A percentile compares a stretch with the other conserved stretches of the same genome.
phyloP scores from a whole-genome alignment of 2,888 invertebrate genomes.

The Eupithecia insigniata region DNA sequence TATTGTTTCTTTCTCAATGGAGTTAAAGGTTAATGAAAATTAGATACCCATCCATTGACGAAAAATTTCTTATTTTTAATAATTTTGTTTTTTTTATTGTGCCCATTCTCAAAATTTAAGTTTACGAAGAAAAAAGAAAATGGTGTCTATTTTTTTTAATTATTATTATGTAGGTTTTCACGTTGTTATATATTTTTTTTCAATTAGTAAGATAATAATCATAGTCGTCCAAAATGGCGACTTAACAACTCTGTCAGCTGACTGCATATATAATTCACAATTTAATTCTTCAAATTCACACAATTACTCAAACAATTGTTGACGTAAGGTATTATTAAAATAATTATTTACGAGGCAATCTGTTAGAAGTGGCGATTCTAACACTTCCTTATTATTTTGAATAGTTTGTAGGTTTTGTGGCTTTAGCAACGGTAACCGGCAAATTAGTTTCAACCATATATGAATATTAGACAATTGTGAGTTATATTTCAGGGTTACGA shows the following conservation, averaged over 20 bases:
- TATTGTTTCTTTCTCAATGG: not conserved
- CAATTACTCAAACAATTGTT: conserved; percentile 37
- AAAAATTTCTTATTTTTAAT: not conserved
- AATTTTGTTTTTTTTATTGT: too few relatives aligned
- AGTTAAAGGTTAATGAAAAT: not conserved
- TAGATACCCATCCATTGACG: not conserved
- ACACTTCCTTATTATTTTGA: conserved; percentile 36
- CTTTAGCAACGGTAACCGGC: conserved; percentile 7
- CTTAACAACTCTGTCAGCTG: conserved; percentile 1
- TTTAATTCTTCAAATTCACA: conserved; percentile 27
- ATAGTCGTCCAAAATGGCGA: not conserved
- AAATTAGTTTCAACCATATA: conserved; percentile 19
- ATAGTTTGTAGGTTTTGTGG: conserved; percentile 21
- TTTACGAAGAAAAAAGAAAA: too few relatives aligned
- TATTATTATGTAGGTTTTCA: too few relatives aligned
- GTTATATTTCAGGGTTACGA: conserved; percentile 12
- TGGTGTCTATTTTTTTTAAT: too few relatives aligned
- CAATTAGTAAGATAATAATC: too few relatives aligned
- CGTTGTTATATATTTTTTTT: too few relatives aligned
- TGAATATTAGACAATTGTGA: conserved; percentile 8
- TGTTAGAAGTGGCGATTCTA: conserved; percentile 31
- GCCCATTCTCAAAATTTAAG: too few relatives aligned
- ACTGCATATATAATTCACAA: not conserved
- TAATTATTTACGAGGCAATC: conserved; percentile 43
- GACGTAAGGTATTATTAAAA: conserved; percentile 40